Evolutionary conservation across 2,797 vertebrate genomes (phyloP).

Genomic region (Onychomys torridus): DNA sequence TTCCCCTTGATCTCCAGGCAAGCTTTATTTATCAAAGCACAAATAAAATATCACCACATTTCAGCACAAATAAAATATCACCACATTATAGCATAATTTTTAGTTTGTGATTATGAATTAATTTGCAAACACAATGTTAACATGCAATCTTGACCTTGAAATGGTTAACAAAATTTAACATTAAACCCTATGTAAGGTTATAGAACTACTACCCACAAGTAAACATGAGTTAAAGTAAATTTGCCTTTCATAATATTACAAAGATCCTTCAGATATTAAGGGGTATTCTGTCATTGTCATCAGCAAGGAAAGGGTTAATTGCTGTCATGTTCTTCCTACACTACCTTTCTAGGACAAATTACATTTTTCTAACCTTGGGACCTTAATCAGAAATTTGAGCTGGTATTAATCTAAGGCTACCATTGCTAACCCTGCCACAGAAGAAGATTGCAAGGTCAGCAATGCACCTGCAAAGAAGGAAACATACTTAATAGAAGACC

Average conservation of each 20-base stretch:
- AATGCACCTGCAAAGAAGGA: constrained; percentile 7
- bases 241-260: constrained; percentile 90
- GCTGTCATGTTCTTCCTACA: constrained; percentile 87
- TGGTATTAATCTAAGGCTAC: constrained; percentile 85
- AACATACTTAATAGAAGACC: constrained; percentile 82
- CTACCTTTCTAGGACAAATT: constrained; percentile 91
- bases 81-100: neutral
- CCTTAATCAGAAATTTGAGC: constrained; percentile 91
- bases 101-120: neutral
- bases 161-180: neutral
- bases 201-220: constrained; percentile 61
- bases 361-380: constrained; percentile 92
- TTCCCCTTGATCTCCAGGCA: no score
- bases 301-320: constrained; percentile 91
- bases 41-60: no score
- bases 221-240: constrained; percentile 78
- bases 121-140: neutral
- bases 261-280: constrained; percentile 87
- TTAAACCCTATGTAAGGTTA: constrained; percentile 18
- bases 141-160: neutral
- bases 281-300: constrained; percentile 92
- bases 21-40: no score
- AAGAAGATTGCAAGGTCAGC: constrained; percentile 85
- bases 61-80: no score
- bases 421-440: constrained; percentile 81